These are phyloP conservation scores for Chondrilla cf. caribensis DNA, from an alignment of 37 sponge, comb jelly and placozoan genomes.

Conservation along the genomic window DNA sequence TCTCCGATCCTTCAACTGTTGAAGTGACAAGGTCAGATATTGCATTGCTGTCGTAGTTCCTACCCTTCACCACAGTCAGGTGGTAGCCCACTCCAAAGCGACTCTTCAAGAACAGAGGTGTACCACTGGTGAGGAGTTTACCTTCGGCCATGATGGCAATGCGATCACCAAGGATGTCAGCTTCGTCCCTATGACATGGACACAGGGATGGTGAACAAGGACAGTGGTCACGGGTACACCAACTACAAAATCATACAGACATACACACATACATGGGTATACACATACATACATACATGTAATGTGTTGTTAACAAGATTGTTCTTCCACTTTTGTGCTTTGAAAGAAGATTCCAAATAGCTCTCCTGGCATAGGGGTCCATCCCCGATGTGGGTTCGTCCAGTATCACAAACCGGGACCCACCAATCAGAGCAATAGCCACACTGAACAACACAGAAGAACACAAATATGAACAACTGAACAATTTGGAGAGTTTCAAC, in stretches of 20 bases:
- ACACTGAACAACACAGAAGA: too few species aligned
- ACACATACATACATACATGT: conserved; percentile 52
- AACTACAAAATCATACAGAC: too few species aligned
- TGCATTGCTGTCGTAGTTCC: conserved; percentile 45
- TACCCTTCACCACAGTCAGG: conserved; percentile 83
- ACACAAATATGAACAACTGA: too few species aligned
- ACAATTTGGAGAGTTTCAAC: too few species aligned
- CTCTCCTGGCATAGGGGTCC: conserved; percentile 95
- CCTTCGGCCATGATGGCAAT: conserved; percentile 97
- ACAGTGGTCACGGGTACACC: too few species aligned
- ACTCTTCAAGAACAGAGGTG: conserved; percentile 91
- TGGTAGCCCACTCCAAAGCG: conserved; percentile 96
- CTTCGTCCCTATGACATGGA: conserved; percentile 85
- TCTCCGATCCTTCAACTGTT: conserved; percentile 43
- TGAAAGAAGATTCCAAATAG: conserved; percentile 93
- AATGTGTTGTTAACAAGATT: conserved; percentile 89
- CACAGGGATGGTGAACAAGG: too few species aligned
- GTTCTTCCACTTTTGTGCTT: conserved; percentile 82
- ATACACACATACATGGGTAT: too few species aligned
- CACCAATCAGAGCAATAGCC: conserved; percentile 72
- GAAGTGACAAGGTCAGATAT: conserved; percentile 54
- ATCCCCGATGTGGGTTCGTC: conserved; percentile 98
- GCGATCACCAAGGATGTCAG: conserved; percentile 96
- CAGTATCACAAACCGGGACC: conserved; percentile 86
- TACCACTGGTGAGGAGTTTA: conserved; percentile 72